A percentile compares a stretch with the other conserved stretches of the same genome.
Conservation (phyloP, 2,797 vertebrate species). For the Rhinichthys osculus region DNA sequence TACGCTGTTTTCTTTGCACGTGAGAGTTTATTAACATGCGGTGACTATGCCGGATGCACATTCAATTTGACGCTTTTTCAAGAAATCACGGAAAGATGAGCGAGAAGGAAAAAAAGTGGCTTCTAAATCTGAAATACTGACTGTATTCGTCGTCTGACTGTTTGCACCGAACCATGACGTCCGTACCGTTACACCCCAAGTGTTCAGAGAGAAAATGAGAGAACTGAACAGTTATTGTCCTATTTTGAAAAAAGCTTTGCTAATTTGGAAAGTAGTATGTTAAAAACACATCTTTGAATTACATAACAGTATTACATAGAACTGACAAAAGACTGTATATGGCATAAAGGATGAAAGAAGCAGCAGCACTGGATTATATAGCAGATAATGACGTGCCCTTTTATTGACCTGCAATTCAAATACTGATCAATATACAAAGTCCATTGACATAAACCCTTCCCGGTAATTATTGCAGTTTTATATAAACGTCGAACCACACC, state of each 20-base stretch:
- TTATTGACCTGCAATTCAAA: background rate
- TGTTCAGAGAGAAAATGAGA: background rate
- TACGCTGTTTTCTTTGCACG: too few species aligned
- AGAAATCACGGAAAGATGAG: too few species aligned
- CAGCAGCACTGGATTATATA: background rate
- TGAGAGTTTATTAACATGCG: too few species aligned
- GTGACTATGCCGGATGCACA: too few species aligned
- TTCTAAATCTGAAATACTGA: too few species aligned
- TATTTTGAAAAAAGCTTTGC: background rate
- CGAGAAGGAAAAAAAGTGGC: too few species aligned
- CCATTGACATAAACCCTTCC: background rate
- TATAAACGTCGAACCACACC: background rate
- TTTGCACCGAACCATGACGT: too few species aligned
- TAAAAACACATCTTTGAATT: background rate
- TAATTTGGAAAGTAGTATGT: background rate
- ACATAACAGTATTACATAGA: background rate
- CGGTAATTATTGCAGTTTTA: background rate
- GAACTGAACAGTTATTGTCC: background rate
- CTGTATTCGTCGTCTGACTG: too few species aligned
- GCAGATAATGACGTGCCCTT: background rate
- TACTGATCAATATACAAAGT: constrained; percentile 9
- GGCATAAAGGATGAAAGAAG: background rate
- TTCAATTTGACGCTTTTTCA: too few species aligned
- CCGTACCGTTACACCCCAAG: too few species aligned
- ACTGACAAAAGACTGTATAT: background rate